Evolutionary conservation across 2,797 vertebrate species (phyloP), one percentile per base, ranked within the genome.

Genomic region (Podarcis lilfordi): DNA sequence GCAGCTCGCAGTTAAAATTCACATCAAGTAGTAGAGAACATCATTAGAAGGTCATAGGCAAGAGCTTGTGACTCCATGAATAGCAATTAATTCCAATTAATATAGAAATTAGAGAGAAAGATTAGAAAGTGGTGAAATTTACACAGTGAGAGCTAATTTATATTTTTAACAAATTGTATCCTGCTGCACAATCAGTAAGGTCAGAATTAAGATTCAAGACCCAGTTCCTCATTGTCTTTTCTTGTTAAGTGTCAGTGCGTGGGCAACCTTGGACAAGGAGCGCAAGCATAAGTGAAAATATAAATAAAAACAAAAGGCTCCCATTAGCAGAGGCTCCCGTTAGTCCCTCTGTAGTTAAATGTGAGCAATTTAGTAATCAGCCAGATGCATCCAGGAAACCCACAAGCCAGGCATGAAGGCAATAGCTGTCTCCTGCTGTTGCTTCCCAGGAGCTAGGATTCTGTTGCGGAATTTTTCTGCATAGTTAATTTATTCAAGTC

Each of bases 21-120:
- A 94, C 92, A 93, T 72, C 85, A 93, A 80, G 87, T 84, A 81
- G 91, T 91, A 92, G 87, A 89, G 75, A 92, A 78, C 84, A 55
- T 69, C 86, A 93, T 95, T 95, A 93, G 86, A 82, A 43, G 23
- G 87, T 93, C 83, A 88, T 1, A 75, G 88, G 50, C 84, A 95
- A 89, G 88, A 94, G 79, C n/a, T n/a, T 93, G 86, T 84, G 88
- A 94, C 84, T 88, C 74, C 90, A 83, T 90, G 91, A 95, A 95
- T 95, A 91, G 92, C 76, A 93, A 95, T 96, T 95, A 95, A 92
- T 93, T 92, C 74, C 88, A 94, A 95, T 96, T 94, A 95, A 94
- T 95, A 89, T 8, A 92, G 79, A 89, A 96, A 95, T 94, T 92
- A 88, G 89, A 92, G 78, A 72, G 89, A 93, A 92, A 88, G 84